Evolutionary conservation across 2,888 invertebrate genomes (phyloP).

Genomic region (Phyllotreta striolata): DNA sequence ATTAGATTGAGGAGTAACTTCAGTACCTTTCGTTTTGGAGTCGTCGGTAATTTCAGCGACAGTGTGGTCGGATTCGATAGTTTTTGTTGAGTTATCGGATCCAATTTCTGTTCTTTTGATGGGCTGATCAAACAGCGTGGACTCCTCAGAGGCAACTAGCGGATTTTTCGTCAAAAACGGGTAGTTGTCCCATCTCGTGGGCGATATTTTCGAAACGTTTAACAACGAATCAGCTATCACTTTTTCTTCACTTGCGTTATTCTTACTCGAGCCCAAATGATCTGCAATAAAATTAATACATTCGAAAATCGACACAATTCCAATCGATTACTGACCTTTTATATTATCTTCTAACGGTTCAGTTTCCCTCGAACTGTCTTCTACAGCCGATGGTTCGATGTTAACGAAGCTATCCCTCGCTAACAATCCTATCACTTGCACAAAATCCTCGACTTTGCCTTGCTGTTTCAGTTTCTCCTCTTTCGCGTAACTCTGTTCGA

Average conservation of each 20-base stretch:
- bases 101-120: constrained; percentile 26
- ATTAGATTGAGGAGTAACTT: no score
- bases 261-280: constrained; percentile 21
- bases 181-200: constrained; percentile 54
- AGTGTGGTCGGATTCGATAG: constrained; percentile 15
- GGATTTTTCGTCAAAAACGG: constrained; percentile 45
- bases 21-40: constrained; percentile 29
- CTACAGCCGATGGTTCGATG: constrained; percentile 72
- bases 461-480: constrained; percentile 77
- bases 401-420: constrained; percentile 74
- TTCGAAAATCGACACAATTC: constrained; percentile 5
- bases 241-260: constrained; percentile 14
- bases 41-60: constrained; percentile 28
- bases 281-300: constrained; percentile 19
- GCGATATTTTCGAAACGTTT: constrained; percentile 51
- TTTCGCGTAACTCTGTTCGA: constrained; percentile 85
- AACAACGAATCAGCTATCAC: constrained; percentile 38
- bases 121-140: constrained; percentile 24
- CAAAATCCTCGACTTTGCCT: constrained; percentile 69
- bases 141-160: constrained; percentile 29
- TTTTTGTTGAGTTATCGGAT: constrained; percentile 25
- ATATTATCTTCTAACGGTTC: constrained; percentile 50
- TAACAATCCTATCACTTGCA: constrained; percentile 69
- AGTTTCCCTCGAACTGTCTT: constrained; percentile 60
- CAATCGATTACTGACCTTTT: constrained; percentile 41